phyloP scores from a whole-genome alignment of 2,113 vertebrate species.

The Numida meleagris region DNA sequence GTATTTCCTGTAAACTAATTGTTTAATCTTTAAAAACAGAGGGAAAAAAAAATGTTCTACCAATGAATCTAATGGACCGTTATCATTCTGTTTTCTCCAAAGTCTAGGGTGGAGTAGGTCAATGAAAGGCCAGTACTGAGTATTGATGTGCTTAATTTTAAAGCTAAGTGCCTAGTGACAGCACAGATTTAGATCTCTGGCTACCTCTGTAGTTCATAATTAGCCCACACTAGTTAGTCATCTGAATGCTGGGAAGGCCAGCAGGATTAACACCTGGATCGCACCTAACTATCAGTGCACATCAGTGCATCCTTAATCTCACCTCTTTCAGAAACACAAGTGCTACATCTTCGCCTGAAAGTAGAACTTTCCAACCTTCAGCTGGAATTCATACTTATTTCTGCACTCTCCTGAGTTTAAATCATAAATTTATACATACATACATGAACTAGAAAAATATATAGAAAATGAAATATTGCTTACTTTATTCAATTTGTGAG shows the following conservation, averaged over 20 bases:
- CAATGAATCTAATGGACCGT: background rate
- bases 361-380: background rate
- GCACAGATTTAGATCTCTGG: background rate
- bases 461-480: background rate
- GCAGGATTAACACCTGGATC: background rate
- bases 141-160: background rate
- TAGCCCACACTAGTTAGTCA: background rate
- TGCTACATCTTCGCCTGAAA: fast-evolving
- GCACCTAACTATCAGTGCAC: background rate
- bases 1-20: background rate
- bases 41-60: background rate
- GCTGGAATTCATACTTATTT: background rate
- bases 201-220: background rate
- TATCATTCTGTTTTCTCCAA: background rate
- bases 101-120: background rate
- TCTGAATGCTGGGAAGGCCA: background rate
- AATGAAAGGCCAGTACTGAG: background rate
- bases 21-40: background rate
- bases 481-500: background rate
- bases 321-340: background rate
- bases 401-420: background rate
- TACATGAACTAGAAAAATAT: background rate
- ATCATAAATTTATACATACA: background rate
- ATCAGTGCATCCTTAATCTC: background rate
- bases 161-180: background rate